These are phyloP conservation scores for Panorpa germanica DNA, from an alignment of 2,888 invertebrate genomes.

Conservation along the genomic window DNA sequence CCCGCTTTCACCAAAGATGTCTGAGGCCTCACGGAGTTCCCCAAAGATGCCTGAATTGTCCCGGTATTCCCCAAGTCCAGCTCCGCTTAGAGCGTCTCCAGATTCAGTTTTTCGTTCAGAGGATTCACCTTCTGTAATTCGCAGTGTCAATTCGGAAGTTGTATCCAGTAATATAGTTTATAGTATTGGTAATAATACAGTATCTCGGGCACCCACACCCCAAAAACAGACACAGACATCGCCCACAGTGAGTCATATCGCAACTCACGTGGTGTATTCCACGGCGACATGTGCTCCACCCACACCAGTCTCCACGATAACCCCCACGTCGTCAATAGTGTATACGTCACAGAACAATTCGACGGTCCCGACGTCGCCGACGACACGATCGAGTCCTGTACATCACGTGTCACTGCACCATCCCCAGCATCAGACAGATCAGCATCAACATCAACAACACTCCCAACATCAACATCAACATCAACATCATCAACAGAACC, in stretches of 20 bases:
- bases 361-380: constrained; percentile 18
- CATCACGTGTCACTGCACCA: constrained; percentile 15
- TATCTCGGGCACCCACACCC: constrained; percentile 14
- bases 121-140: constrained; percentile 22
- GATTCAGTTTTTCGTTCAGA: constrained; percentile 24
- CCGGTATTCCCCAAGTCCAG: constrained; percentile 19
- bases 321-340: too few species aligned
- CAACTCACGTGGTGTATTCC: constrained; percentile 22
- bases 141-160: too few species aligned
- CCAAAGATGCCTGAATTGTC: constrained; percentile 20
- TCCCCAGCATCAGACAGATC: constrained; percentile 15
- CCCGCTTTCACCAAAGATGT: constrained; percentile 68
- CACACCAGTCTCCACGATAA: too few species aligned
- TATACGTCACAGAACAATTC: constrained; percentile 17
- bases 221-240: constrained; percentile 22
- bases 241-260: constrained; percentile 12
- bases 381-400: constrained; percentile 17
- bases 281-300: too few species aligned
- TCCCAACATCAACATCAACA: constrained; percentile 18
- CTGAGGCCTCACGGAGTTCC: constrained; percentile 25
- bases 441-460: constrained; percentile 21
- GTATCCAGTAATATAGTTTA: constrained; percentile 16
- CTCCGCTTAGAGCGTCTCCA: too few species aligned
- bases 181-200: constrained; percentile 12
- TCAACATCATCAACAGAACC: constrained; percentile 16